Conservation (phyloP, 2,888 invertebrate species). For the Sussaba pulchella region DNA sequence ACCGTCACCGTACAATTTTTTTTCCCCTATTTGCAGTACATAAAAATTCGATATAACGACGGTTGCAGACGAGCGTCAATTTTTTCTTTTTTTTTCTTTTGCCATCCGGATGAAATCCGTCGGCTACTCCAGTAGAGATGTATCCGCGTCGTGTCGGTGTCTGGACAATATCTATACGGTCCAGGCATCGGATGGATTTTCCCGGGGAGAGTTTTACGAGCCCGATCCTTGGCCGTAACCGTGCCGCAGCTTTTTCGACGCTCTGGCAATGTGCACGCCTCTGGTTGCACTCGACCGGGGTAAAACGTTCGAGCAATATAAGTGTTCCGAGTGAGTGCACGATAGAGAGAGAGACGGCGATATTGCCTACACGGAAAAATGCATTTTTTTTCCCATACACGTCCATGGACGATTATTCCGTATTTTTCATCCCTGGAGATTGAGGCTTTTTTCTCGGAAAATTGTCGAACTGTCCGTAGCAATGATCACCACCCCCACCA, state of each 20-base stretch:
- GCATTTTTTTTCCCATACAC: constrained; percentile 32
- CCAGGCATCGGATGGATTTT: constrained; percentile 44
- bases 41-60: constrained; percentile 13
- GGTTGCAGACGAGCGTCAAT: constrained; percentile 23
- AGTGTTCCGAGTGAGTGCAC: constrained; percentile 8
- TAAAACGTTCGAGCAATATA: constrained; percentile 12
- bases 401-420: constrained; percentile 24
- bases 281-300: constrained; percentile 10
- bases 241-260: constrained; percentile 21
- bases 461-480: constrained; percentile 2
- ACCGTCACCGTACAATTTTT: neutral
- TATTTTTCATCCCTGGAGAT: constrained; percentile 2
- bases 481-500: neutral
- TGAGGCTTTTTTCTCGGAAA: constrained; percentile 22
- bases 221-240: constrained; percentile 13
- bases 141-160: constrained; percentile 5
- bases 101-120: constrained; percentile 15
- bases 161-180: constrained; percentile 29
- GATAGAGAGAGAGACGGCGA: neutral
- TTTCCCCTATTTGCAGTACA: constrained; percentile 1
- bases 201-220: constrained; percentile 20
- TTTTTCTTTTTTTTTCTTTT: constrained; percentile 30
- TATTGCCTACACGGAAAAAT: constrained; percentile 17
- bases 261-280: constrained; percentile 27
- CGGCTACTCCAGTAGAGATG: constrained; percentile 31